Conservation (phyloP, 2,113 vertebrate genomes). For the Chauna torquata region DNA sequence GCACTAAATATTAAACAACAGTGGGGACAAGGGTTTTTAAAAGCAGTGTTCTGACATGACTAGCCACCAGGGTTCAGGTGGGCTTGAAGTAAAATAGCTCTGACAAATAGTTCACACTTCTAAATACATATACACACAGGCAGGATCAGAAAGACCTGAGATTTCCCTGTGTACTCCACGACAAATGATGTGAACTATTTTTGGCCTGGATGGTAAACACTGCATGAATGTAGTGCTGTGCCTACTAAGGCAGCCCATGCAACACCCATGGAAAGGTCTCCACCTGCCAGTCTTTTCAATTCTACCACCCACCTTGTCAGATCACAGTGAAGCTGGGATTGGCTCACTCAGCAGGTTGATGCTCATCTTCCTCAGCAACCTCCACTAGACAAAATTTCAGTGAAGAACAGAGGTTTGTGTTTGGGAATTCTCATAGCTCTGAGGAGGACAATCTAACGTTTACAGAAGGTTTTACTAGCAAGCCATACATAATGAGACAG, state of each 20-base stretch:
- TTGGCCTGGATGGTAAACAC: neutral
- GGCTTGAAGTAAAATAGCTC: neutral
- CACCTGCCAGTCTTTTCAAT: neutral
- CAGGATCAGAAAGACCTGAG: neutral
- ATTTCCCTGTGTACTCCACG: neutral
- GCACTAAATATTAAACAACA: neutral
- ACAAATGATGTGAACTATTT: neutral
- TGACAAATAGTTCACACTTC: neutral
- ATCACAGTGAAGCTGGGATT: neutral
- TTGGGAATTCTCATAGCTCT: neutral
- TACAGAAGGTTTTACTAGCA: neutral
- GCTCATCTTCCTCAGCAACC: neutral
- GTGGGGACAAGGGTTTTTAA: accelerated
- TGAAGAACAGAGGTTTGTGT: neutral
- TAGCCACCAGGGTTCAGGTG: neutral
- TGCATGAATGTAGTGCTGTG: accelerated
- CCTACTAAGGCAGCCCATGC: accelerated
- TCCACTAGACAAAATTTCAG: neutral
- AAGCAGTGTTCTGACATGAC: neutral
- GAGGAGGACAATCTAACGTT: neutral
- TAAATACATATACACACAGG: neutral
- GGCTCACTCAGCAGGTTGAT: neutral
- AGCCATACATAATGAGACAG: neutral
- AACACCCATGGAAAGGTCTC: neutral
- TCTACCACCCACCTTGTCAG: neutral